Conservation (phyloP, 2,113 vertebrate species). For the Sinocyclocheilus rhinocerous region DNA sequence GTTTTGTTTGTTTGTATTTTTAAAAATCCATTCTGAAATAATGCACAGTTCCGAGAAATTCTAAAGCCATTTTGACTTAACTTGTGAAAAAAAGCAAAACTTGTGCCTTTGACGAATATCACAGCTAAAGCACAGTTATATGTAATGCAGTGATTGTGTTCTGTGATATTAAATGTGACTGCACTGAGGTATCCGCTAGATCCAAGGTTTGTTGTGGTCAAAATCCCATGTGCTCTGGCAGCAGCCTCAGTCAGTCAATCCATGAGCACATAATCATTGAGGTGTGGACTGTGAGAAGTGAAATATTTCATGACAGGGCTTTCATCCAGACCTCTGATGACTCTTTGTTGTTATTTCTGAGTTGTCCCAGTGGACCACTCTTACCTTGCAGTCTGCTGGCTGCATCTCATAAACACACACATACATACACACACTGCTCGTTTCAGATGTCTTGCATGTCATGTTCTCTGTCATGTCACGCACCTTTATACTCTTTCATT, state of each 20-base stretch:
- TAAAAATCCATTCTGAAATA: neutral
- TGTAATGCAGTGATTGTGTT: neutral
- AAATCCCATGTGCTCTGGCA: conserved; percentile 36
- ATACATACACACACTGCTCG: conserved; percentile 33
- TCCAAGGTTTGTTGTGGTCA: conserved; percentile 56
- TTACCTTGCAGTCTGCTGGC: conserved; percentile 68
- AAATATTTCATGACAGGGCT: conserved; percentile 72
- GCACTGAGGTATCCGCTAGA: neutral
- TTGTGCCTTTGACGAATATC: neutral
- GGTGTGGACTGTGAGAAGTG: conserved; percentile 63
- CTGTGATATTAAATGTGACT: conserved; percentile 11
- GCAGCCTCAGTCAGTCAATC: conserved; percentile 58
- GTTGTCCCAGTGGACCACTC: conserved; percentile 71
- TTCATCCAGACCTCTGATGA: conserved; percentile 72
- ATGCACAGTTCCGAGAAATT: neutral
- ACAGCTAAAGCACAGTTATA: neutral
- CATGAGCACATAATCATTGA: conserved; percentile 28
- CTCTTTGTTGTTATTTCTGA: conserved; percentile 77
- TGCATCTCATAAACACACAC: conserved; percentile 61
- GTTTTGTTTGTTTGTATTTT: neutral
- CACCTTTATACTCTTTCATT: conserved; percentile 43
- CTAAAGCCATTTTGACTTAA: neutral
- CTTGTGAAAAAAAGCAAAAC: neutral
- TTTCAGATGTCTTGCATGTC: conserved; percentile 51
- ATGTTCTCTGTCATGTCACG: conserved; percentile 59